Evolutionary conservation across 2,888 invertebrate species (phyloP), one percentile per base, ranked within the genome.

Genomic region (Deilephila elpenor): DNA sequence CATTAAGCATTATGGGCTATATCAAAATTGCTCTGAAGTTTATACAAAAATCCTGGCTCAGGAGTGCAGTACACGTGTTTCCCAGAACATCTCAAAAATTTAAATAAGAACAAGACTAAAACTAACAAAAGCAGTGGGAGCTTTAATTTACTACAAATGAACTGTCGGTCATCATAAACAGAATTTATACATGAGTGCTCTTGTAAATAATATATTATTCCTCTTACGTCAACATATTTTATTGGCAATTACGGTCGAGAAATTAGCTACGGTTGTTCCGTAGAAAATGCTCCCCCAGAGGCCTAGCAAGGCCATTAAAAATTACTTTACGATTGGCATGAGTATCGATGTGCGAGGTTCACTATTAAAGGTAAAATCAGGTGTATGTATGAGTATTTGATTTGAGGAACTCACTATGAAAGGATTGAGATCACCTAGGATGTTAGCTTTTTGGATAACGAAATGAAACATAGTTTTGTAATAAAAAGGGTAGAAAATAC

Each of bases 91-190:
- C 25, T 11, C 25, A 59, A 25, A 59, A n/a, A 29, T 14, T 25
- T 17, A 25, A 60, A 25, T 29, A 60, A 29, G 20, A 60, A 14
- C 25, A 60, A 20, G 8, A 60, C 25, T 29, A 60, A 25, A 60
- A 11, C 3, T 5, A 60, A 59, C 25, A 72, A 51, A n/a, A 4
- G 29, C 44, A 3, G 2, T 14, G 44, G 44, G 20, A 32, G 71
- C 71, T 75, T 80, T 73, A 79, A 81, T 81, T 82, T 82, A 82
- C 79, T 80, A 80, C 80, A 78, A 80, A 82, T 80, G 77, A 79
- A 75, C 74, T 79, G 79, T 79, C 80, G 71, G 76, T 67, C 75
- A 74, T 71, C 29, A 71, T 37, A 67, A 72, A 76, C 79, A 78
- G 75, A 79, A 79, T 76, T 74, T 64, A 34, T 37, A 25, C 25